phyloP scores from a whole-genome alignment of 2,113 vertebrate species.

The Cochlearius cochlearius region DNA sequence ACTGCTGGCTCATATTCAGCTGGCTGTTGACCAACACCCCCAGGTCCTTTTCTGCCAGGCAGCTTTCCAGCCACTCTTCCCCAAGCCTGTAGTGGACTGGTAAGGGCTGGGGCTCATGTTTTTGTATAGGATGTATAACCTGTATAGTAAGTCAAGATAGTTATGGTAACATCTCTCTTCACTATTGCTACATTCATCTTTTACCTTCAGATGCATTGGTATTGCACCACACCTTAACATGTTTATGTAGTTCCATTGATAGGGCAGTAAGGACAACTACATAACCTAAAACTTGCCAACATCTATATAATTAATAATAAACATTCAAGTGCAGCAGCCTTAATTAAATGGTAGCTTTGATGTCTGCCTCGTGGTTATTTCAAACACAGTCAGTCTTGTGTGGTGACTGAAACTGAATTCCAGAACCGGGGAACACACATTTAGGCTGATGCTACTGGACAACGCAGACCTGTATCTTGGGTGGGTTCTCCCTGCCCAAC shows the following conservation, averaged over 20 bases:
- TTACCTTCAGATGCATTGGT: not conserved
- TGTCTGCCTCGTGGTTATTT: not conserved
- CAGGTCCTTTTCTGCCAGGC: not conserved
- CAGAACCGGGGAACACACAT: not conserved
- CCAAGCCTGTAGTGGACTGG: too few relatives aligned
- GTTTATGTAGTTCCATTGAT: not conserved
- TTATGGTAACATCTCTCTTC: not conserved
- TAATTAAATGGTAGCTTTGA: not conserved
- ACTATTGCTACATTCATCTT: not conserved
- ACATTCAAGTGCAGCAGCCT: not conserved
- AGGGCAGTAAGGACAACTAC: not conserved
- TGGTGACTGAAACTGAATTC: not conserved
- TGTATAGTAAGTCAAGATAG: not conserved
- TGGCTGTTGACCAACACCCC: not conserved
- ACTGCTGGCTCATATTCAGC: too few relatives aligned
- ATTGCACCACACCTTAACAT: not conserved
- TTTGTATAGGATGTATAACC: not conserved
- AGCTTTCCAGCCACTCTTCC: not conserved
- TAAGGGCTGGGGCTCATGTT: not conserved
- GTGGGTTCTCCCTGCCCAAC: not conserved
- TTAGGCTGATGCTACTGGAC: not conserved
- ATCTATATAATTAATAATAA: not conserved
- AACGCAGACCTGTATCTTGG: too few relatives aligned
- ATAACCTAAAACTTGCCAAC: not conserved
- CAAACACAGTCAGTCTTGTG: not conserved